Evolutionary conservation across 2,797 vertebrate species (phyloP).

Genomic region (Rhynchonycteris naso): DNA sequence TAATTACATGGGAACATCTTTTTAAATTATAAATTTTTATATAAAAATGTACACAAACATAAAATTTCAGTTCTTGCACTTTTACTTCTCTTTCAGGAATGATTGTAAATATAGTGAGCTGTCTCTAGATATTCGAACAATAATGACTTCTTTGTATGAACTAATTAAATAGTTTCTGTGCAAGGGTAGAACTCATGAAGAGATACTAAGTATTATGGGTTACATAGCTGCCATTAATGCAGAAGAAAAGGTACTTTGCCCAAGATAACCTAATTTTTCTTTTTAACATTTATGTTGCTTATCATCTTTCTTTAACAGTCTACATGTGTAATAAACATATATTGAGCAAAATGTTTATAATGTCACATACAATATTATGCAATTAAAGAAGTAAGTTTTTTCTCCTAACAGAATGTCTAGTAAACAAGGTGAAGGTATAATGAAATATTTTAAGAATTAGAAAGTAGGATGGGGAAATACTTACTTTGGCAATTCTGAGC

Average conservation of each 20-base stretch:
- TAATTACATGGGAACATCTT: slow-evolving; percentile 15
- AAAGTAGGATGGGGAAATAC: not conserved
- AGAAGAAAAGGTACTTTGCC: slow-evolving; percentile 93
- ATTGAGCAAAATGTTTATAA: slow-evolving; percentile 8
- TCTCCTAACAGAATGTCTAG: not conserved
- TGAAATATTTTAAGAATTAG: slow-evolving; percentile 4
- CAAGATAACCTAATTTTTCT: slow-evolving; percentile 30
- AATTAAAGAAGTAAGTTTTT: slow-evolving; percentile 24
- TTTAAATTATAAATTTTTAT: slow-evolving; percentile 9
- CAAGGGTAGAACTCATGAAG: slow-evolving; percentile 95
- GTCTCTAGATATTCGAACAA: slow-evolving; percentile 91
- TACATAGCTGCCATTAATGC: slow-evolving; percentile 94
- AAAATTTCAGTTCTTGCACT: slow-evolving; percentile 49
- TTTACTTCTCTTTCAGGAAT: slow-evolving; percentile 82
- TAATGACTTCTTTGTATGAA: slow-evolving; percentile 92
- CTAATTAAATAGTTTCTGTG: slow-evolving; percentile 97
- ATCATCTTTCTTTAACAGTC: slow-evolving; percentile 16
- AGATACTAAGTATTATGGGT: slow-evolving; percentile 96
- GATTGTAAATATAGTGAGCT: slow-evolving; percentile 89
- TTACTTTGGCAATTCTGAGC: slow-evolving; percentile 42
- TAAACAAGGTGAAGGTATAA: not conserved
- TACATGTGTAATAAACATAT: not conserved
- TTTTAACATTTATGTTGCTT: slow-evolving; percentile 39
- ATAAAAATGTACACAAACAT: not conserved
- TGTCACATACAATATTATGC: not conserved